These are phyloP conservation scores for Urechis unicinctus DNA, from an alignment of 2,888 invertebrate genomes.

Conservation along the genomic window DNA sequence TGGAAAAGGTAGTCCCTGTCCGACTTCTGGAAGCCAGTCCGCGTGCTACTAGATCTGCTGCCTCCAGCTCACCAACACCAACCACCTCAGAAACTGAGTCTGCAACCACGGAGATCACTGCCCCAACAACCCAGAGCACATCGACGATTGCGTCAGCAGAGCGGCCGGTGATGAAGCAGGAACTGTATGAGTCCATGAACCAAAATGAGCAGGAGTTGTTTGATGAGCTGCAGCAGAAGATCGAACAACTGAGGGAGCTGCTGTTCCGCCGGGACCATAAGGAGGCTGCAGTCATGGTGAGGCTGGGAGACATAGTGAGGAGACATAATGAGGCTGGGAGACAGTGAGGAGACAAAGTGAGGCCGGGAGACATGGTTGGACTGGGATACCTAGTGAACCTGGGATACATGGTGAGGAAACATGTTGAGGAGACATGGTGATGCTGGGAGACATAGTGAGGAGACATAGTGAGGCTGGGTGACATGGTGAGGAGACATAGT, in stretches of 20 bases:
- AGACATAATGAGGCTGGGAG: too few species aligned
- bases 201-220: conserved; percentile 42
- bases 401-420: too few species aligned
- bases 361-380: too few species aligned
- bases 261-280: conserved; percentile 10
- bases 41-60: not conserved
- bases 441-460: too few species aligned
- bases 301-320: too few species aligned
- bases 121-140: not conserved
- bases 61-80: not conserved
- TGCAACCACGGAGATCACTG: not conserved
- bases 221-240: conserved; percentile 44
- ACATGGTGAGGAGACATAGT: too few species aligned
- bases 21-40: conserved; percentile 5
- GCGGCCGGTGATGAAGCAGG: conserved; percentile 18
- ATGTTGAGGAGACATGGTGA: too few species aligned
- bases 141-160: conserved; percentile 12
- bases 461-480: too few species aligned
- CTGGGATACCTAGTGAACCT: too few species aligned
- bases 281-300: conserved; percentile 13
- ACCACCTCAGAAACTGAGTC: not conserved
- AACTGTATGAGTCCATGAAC: conserved; percentile 33
- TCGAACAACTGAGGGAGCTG: conserved; percentile 32
- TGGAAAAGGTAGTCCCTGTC: not conserved
- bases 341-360: too few species aligned